Conservation (phyloP, 1,140 invertebrate species). For the Trichomalopsis sarcophagae region DNA sequence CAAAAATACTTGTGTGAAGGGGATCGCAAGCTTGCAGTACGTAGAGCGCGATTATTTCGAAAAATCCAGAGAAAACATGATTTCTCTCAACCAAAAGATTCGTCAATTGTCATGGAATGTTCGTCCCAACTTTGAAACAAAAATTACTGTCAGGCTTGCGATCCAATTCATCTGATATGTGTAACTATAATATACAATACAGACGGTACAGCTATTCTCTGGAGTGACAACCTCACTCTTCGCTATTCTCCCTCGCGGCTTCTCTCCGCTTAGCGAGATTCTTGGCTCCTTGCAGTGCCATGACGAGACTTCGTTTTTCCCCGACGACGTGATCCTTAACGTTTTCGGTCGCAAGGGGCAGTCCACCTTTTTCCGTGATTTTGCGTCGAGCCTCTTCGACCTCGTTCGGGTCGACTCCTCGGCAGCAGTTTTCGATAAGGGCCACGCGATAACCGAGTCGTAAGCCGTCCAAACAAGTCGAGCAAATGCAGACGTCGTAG, state of each 20-base stretch:
- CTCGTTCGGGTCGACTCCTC: constrained; percentile 78
- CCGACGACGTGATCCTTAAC: constrained; percentile 78
- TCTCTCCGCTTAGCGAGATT: constrained; percentile 40
- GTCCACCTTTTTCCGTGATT: constrained; percentile 75
- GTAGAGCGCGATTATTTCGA: neutral
- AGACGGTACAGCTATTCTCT: too few relatives aligned
- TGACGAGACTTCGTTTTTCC: constrained; percentile 76
- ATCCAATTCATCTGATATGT: too few relatives aligned
- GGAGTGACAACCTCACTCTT: neutral
- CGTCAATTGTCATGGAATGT: too few relatives aligned
- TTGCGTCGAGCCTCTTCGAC: constrained; percentile 74
- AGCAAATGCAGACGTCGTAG: constrained; percentile 87
- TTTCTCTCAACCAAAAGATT: too few relatives aligned
- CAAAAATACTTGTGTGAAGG: neutral
- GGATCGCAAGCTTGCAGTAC: neutral
- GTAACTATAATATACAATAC: too few relatives aligned
- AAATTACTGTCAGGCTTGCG: too few relatives aligned
- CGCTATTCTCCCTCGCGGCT: too few relatives aligned
- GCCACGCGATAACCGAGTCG: constrained; percentile 82
- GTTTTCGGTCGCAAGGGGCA: constrained; percentile 75
- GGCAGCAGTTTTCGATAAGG: constrained; percentile 82
- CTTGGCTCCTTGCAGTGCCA: constrained; percentile 68
- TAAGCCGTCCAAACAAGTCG: constrained; percentile 79
- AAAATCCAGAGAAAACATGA: neutral
- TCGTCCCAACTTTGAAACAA: too few relatives aligned